Evolutionary conservation across 2,888 invertebrate genomes (phyloP).

Genomic region (Amblyjoppa fuscipennis): DNA sequence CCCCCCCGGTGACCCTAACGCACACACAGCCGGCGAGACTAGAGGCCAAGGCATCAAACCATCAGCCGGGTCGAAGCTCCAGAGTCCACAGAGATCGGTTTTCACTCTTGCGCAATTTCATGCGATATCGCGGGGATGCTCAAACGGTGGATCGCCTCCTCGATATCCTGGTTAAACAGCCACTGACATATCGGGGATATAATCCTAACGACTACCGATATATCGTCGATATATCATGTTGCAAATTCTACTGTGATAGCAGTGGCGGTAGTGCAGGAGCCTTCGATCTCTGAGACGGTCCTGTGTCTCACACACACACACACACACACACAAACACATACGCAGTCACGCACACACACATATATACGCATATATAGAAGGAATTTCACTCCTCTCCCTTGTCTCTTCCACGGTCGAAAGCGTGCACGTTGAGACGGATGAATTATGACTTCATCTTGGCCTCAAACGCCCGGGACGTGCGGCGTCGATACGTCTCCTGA

Average conservation of each 20-base stretch:
- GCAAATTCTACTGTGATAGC: slow-evolving; percentile 12
- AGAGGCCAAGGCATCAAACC: background rate
- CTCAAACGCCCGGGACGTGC: slow-evolving; percentile 65
- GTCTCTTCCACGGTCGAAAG: slow-evolving; percentile 26
- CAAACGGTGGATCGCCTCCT: slow-evolving; percentile 2
- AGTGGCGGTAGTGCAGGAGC: background rate
- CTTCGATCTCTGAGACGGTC: background rate
- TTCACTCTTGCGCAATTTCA: slow-evolving; percentile 49
- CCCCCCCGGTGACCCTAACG: slow-evolving; percentile 40
- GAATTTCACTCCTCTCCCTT: slow-evolving; percentile 36
- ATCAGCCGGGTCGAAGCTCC: background rate
- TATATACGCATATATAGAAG: background rate
- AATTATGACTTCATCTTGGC: slow-evolving; percentile 69
- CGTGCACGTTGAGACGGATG: slow-evolving; percentile 54
- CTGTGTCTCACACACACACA: background rate
- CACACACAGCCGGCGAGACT: slow-evolving; percentile 26
- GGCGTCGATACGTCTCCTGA: slow-evolving; percentile 66
- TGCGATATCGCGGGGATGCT: slow-evolving; percentile 25
- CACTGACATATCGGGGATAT: slow-evolving; percentile 63
- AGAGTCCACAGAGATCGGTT: slow-evolving; percentile 6
- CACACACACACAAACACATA: too few species aligned
- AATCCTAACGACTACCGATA: slow-evolving; percentile 63
- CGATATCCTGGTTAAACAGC: slow-evolving; percentile 63
- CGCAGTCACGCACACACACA: background rate
- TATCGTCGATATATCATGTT: slow-evolving; percentile 46